Evolutionary conservation across 1,140 invertebrate species (phyloP), one percentile per base, ranked within the genome.

Genomic region (Heliconius eleuchia): DNA sequence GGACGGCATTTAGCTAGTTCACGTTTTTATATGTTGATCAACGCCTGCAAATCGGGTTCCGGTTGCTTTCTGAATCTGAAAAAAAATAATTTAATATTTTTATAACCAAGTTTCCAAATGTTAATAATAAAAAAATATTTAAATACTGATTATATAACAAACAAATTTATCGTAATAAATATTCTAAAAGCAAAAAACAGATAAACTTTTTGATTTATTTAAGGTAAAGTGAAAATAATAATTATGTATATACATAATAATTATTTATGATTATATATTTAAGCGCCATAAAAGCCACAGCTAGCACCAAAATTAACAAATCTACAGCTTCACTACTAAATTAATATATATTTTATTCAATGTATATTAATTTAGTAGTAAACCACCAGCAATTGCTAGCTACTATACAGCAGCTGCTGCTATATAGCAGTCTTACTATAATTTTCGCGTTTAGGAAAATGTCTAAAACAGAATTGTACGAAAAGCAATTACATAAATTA

Each of bases 51-150:
- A 85, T 78, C 34, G 77, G 37, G 66, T 79, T 83, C 46, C 79
- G 37, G 71, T 77, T 83, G 57, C 80, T 82, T 85, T 84, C 84
- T 50, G 85, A 82, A 82, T 88, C 89, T 90, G 60, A 30, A 66
- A 46, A 13, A 23, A 60, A 23, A 37, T 7, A 23, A 23, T 60
- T 23, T 60, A 0, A 11, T 60, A 3, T 60, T 60, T 60, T 60
- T 60, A 60, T 23, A 60, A 60, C 11, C 23, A 23, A 23, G 9
- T n/a, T 23, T 23, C 19, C 23, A 27, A n/a, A 37, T 37, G 1
- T 37, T 37, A 37, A 37, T 37, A 37, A 37, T 37, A 23, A 11
- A 27, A 27, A 60, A 27, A 60, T 23, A 60, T 3, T n/a, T 23
- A 27, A 11, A 0, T 27, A 27, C 0, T 5, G 16, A 52, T 19